Base-by-base conservation (phyloP, 2,797 vertebrate species). In the Phoeniculus purpureus region DNA sequence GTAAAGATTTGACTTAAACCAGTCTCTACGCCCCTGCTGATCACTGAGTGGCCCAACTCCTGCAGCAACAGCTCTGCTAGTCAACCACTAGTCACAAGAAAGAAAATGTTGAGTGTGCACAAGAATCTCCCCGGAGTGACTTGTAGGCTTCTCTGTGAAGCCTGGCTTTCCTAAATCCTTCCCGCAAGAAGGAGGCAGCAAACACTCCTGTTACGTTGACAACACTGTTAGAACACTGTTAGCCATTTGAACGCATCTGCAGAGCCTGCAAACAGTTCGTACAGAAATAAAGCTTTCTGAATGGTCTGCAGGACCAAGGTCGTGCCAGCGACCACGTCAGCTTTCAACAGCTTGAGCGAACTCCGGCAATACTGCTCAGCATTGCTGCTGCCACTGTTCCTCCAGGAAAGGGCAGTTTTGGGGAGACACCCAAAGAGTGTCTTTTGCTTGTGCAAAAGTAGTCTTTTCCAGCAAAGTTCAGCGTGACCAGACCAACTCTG, bases 41-140 rank as follows among this genome's bases (percentile, higher is more conserved):
- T 51, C 8, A 60, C 50, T 0, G 2, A 59, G n/a, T 22, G 32
- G 25, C 65, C 61, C 43, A 32, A 12, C 10, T 66, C 56, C 78
- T 43, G 10, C 18, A 18, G 72, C 29, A 60, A 43, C 29, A 32
- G 22, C 0, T 0, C 5, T 64, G 68, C 31, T 45, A 48, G 34
- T 73, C 34, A 54, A 55, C 48, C 3, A 6, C 14, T 61, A 62
- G 31, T 23, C 37, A 50, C 70, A 47, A 52, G 50, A 87, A 85
- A 61, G 4, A 0, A 3, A 23, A 51, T 52, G 85, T 79, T 81
- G 50, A 79, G 66, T 0, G 0, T 31, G 31, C 6, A 31, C 25
- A 13, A 45, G 20, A 70, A 65, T 61, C 23, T 21, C 65, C 17
- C 20, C 51, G 54, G 29, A 55, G 48, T 3, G 31, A 56, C 7